Base-by-base conservation (phyloP, 1,140 invertebrate genomes). In the Potamilus streckersoni region DNA sequence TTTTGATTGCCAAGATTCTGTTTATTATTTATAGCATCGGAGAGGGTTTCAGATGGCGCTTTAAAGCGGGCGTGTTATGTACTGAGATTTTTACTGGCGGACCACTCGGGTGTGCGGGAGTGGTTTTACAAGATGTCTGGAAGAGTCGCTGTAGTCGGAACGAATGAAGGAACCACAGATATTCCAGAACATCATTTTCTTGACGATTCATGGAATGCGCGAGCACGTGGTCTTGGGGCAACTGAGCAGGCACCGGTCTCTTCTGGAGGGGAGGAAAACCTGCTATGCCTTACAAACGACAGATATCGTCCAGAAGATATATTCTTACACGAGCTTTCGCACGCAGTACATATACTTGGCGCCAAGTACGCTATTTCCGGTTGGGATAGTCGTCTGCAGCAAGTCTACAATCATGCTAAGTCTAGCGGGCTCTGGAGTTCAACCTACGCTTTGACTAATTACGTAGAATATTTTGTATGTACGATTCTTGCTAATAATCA, bases 21-120 rank as follows among this genome's bases (percentile, higher is more conserved):
- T 49, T 49, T 49, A 49, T 49, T 49, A 49, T 49, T 49, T 49
- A 49, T 27, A 79, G 78, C 66, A 38, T 76, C 69, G 14, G 6
- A 12, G 5, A 65, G 65, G 17, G 80, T 81, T 19, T 64, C 69
- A 38, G 83, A 86, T 66, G 70, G 76, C 23, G 84, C 84, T 27
- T 49, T 87, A 55, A 81, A 80, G 64, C 59, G 85, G 55, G 85
- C 84, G 0, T 87, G 84, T 64, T 86, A 86, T 71, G 75, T 83
- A 15, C 76, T 84, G 2, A 78, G 84, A 19, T 87, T 87, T 66
- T 69, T 86, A n/a, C 73, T 87, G n/a, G 83, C 83, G 63, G 80
- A 83, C 62, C 76, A 80, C 59, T 63, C 38, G 55, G 81, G 74
- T 49, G 74, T 87, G 16, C 62, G 84, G 13, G 73, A 85, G 71